Evolutionary conservation across 2,888 invertebrate species (phyloP), one percentile per base, ranked within the genome.

Genomic region (Eilema depressum): DNA sequence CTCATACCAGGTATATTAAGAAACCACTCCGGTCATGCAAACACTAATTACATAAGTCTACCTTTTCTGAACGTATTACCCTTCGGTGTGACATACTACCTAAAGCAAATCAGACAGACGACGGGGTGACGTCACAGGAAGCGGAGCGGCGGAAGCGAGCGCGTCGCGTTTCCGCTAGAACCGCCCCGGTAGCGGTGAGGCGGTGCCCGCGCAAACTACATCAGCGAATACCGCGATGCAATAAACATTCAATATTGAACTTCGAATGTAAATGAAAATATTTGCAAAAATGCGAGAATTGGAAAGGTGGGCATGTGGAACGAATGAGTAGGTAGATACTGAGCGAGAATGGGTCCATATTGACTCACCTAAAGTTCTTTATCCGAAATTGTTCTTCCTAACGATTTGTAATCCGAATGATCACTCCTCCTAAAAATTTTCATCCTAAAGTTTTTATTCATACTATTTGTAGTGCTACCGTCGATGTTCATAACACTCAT

Each of bases 91-190:
- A 88, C 61, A 66, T 56, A 69, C 64, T 70, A 33, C 63, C 37
- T 65, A 73, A 83, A 79, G 71, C 77, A 80, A 81, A 84, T 78
- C 82, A 84, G 79, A 84, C 85, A 85, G 86, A 81, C 83, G 86
- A 81, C 83, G 85, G 79, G 79, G 75, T 89, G 90, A 90, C 90
- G 91, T 89, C 90, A 91, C 86, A 86, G 91, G 91, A 92, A 90
- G 85, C 85, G 82, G 25, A 74, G 84, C 85, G 86, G 86, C 92
- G 93, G 92, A 92, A 89, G 88, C 86, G 86, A 82, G 87, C 86
- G 87, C 89, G 88, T 88, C 84, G 78, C 79, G 88, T 86, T 91
- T 90, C 91, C 91, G 86, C 83, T 76, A 75, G 68, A 75, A 69
- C 78, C 82, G 76, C 80, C 77, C 77, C 84, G 86, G 60, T 63